These are phyloP conservation scores for Artemia sinica DNA, from an alignment of 2,888 invertebrate species.

Conservation along the genomic window DNA sequence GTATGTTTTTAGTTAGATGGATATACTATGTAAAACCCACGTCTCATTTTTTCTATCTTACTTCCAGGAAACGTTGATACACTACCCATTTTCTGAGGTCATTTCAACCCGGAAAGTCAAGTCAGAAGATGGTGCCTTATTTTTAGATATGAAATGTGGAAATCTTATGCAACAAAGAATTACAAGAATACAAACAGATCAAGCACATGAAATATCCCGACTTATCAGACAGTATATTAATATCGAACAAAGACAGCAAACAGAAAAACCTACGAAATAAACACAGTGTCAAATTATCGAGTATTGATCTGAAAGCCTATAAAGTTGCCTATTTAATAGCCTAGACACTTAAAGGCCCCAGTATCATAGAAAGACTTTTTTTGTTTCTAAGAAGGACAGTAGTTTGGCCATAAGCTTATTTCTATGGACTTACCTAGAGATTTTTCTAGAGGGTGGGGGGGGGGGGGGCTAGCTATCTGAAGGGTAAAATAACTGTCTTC, in stretches of 20 bases:
- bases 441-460: too few relatives aligned
- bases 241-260: conserved; percentile 46
- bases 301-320: too few relatives aligned
- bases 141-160: conserved; percentile 90
- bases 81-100: conserved; percentile 86
- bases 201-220: conserved; percentile 90
- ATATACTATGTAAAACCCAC: conserved; percentile 11
- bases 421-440: too few relatives aligned
- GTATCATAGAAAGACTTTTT: too few relatives aligned
- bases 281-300: too few relatives aligned
- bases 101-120: conserved; percentile 82
- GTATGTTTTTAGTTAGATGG: background rate
- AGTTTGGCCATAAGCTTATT: too few relatives aligned
- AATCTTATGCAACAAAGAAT: conserved; percentile 89
- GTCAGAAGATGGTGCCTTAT: conserved; percentile 75
- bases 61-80: conserved; percentile 61
- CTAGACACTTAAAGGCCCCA: too few relatives aligned
- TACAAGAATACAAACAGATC: conserved; percentile 85
- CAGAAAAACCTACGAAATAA: conserved; percentile 2
- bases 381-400: too few relatives aligned
- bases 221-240: conserved; percentile 92
- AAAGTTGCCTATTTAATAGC: too few relatives aligned
- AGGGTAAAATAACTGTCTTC: too few relatives aligned
- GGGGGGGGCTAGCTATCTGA: too few relatives aligned
- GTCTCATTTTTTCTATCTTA: conserved; percentile 17